phyloP scores from a whole-genome alignment of 2,797 vertebrate species.

The Sphaeramia orbicularis region DNA sequence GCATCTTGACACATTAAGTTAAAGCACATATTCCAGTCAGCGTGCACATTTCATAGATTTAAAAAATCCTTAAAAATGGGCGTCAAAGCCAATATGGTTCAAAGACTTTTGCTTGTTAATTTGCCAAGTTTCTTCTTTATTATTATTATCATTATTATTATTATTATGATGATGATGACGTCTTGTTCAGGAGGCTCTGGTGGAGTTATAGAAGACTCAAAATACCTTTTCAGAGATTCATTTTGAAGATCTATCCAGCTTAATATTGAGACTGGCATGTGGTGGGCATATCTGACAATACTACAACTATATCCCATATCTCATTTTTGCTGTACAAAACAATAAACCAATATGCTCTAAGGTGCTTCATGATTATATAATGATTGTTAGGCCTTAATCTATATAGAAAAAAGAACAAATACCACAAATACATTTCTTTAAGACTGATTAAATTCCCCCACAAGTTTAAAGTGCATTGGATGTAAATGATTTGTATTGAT shows the following conservation, averaged over 20 bases:
- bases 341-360: conserved; percentile 68
- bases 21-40: conserved; percentile 75
- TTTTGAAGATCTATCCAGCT: conserved; percentile 18
- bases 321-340: conserved; percentile 46
- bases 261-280: conserved; percentile 34
- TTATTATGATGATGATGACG: too few relatives aligned
- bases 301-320: conserved; percentile 32
- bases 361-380: conserved; percentile 77
- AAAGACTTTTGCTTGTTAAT: conserved; percentile 35
- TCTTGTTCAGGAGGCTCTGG: conserved; percentile 36
- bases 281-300: conserved; percentile 35
- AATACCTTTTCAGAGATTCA: conserved; percentile 12
- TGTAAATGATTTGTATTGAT: conserved; percentile 73
- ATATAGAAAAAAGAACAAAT: conserved; percentile 60
- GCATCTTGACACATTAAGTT: conserved; percentile 71
- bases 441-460: conserved; percentile 65
- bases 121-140: conserved; percentile 18
- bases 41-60: conserved; percentile 65
- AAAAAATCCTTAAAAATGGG: conserved; percentile 48
- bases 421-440: conserved; percentile 67
- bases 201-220: conserved; percentile 5
- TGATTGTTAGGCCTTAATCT: conserved; percentile 72
- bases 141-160: background rate
- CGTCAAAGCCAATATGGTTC: conserved; percentile 27
- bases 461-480: conserved; percentile 83